A percentile compares a stretch with the other conserved stretches of the same genome.
phyloP scores from a whole-genome alignment of 2,797 vertebrate species.

The Halcyon chelicuti region DNA sequence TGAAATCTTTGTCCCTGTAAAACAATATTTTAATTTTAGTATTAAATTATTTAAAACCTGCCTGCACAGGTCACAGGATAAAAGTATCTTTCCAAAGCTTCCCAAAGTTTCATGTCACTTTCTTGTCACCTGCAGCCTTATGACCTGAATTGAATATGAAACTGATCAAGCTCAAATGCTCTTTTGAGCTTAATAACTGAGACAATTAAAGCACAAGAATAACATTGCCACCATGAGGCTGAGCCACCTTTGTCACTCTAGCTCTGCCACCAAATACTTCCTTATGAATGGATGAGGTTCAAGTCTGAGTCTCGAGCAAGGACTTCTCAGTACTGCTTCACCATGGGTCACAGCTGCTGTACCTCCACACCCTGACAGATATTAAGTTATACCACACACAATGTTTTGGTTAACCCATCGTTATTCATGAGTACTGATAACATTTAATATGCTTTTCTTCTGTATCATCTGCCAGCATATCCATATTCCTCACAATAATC shows the following conservation, averaged over 20 bases:
- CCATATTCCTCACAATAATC: not conserved
- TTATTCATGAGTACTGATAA: not conserved
- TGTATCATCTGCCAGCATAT: not conserved
- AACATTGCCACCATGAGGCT: not conserved
- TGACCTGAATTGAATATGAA: not conserved
- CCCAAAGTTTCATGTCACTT: not conserved
- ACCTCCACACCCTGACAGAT: not conserved
- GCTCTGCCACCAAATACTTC: not conserved
- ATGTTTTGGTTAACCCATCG: not conserved
- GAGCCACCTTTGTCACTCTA: not conserved
- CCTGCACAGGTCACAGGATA: not conserved
- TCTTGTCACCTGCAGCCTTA: not conserved
- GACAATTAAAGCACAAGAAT: not conserved
- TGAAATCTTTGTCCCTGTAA: not conserved
- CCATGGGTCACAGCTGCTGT: not conserved
- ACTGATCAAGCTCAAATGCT: not conserved
- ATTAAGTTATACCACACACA: not conserved
- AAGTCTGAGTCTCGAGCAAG: accelerated
- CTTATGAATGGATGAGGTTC: not conserved
- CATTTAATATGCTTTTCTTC: not conserved
- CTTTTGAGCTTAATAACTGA: not conserved
- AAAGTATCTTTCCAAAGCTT: not conserved
- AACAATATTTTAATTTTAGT: not conserved
- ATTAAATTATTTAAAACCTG: not conserved
- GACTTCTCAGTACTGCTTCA: not conserved